A percentile compares a stretch with the other conserved stretches of the same genome.
These are phyloP conservation scores for Hypsibius dujardini DNA, from an alignment of 1,140 invertebrate genomes.

Conservation along the genomic window DNA sequence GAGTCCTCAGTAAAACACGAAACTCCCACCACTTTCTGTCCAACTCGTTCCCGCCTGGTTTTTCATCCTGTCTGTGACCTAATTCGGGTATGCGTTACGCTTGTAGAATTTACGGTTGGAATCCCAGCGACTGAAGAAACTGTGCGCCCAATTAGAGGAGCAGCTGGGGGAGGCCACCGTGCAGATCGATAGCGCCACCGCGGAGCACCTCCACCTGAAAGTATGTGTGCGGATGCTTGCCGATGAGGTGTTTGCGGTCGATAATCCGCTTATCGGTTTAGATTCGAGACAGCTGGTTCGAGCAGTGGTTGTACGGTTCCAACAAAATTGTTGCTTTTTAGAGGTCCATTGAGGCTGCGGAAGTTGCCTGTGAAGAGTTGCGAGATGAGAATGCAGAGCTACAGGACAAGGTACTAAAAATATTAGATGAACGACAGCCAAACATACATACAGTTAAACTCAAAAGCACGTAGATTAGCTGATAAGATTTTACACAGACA, in stretches of 20 bases:
- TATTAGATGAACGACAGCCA: no score
- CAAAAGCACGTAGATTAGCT: no score
- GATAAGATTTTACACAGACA: no score
- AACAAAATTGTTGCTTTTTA: neutral
- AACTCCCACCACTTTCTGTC: no score
- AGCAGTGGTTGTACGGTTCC: no score
- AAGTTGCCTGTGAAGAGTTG: neutral
- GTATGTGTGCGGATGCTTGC: no score
- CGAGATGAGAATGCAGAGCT: neutral
- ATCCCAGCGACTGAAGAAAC: neutral
- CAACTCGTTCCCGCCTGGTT: neutral
- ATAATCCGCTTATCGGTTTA: no score
- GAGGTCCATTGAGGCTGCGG: neutral
- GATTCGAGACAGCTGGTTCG: no score
- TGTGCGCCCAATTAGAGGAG: neutral
- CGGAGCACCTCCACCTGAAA: neutral
- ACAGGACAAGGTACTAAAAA: neutral
- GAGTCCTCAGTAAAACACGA: neutral
- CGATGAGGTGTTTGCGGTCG: no score
- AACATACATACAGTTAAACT: no score
- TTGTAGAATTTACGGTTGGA: neutral
- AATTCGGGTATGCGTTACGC: no score
- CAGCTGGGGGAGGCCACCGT: neutral
- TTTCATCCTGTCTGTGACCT: neutral
- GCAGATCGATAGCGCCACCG: neutral